phyloP scores from a whole-genome alignment of 2,888 invertebrate genomes.

The Nipponacmea schrenckii region DNA sequence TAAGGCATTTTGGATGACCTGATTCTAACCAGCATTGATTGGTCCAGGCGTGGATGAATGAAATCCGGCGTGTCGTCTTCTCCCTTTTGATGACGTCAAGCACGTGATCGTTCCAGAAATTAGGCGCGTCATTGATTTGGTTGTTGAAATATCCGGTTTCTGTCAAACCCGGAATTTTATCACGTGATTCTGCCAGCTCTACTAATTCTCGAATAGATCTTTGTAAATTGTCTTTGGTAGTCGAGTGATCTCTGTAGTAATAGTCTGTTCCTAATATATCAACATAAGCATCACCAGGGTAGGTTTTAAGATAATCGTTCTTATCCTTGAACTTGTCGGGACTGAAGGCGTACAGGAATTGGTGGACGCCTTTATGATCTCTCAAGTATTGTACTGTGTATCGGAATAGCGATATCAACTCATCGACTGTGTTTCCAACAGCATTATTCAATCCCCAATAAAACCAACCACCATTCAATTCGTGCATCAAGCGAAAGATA shows the following conservation, averaged over 20 bases:
- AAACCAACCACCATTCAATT: constrained; percentile 40
- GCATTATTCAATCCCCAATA: constrained; percentile 34
- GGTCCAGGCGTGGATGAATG: background rate
- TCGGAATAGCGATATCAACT: constrained; percentile 28
- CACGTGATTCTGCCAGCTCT: background rate
- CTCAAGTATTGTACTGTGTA: constrained; percentile 29
- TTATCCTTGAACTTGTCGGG: constrained; percentile 25
- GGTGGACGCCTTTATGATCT: constrained; percentile 31
- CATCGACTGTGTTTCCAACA: constrained; percentile 26
- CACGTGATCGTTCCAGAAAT: background rate
- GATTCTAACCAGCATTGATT: background rate
- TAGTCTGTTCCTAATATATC: constrained; percentile 33
- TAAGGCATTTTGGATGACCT: background rate
- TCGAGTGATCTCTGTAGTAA: constrained; percentile 20
- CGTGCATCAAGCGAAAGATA: constrained; percentile 36
- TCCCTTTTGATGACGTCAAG: background rate
- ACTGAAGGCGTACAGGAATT: constrained; percentile 33
- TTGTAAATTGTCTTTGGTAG: background rate
- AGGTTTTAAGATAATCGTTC: constrained; percentile 27
- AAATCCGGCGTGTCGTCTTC: background rate
- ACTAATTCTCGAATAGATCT: background rate
- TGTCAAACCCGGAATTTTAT: background rate
- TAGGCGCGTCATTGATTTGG: background rate
- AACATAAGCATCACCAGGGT: constrained; percentile 34
- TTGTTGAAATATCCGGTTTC: background rate